phyloP scores from a whole-genome alignment of 2,888 invertebrate genomes.

The Allophyes oxyacanthae region DNA sequence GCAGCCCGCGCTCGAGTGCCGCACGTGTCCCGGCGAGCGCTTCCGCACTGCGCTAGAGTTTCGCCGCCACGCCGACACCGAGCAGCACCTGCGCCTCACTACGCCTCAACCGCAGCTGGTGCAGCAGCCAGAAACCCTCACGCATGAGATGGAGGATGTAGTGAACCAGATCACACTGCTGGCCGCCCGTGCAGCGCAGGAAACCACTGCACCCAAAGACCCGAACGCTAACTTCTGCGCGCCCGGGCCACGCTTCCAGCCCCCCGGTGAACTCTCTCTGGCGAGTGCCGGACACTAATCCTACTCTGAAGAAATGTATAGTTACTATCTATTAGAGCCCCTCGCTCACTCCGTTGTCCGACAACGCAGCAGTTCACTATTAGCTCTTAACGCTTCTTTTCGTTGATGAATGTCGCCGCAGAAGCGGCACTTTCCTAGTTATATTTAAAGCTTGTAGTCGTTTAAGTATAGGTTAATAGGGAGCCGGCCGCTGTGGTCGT shows the following conservation, averaged over 20 bases:
- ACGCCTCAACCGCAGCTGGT: slow-evolving; percentile 66
- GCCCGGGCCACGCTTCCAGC: slow-evolving; percentile 89
- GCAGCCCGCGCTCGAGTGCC: slow-evolving; percentile 93
- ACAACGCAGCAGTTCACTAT: slow-evolving; percentile 90
- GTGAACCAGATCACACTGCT: slow-evolving; percentile 94
- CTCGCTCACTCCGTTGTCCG: slow-evolving; percentile 88
- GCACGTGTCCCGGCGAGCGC: slow-evolving; percentile 90
- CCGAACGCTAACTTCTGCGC: slow-evolving; percentile 90
- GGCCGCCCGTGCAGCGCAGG: slow-evolving; percentile 93
- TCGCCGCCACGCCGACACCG: slow-evolving; percentile 90
- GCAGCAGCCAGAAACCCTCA: slow-evolving; percentile 89
- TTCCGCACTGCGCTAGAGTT: slow-evolving; percentile 90
- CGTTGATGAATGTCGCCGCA: slow-evolving; percentile 84
- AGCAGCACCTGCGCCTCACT: slow-evolving; percentile 82
- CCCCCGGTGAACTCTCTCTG: slow-evolving; percentile 88
- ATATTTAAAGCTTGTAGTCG: slow-evolving; percentile 88
- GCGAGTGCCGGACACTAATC: slow-evolving; percentile 90
- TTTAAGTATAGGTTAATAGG: slow-evolving; percentile 86
- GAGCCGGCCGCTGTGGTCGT: slow-evolving; percentile 75
- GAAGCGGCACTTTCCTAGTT: slow-evolving; percentile 85
- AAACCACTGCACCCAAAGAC: slow-evolving; percentile 87
- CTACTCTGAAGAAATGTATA: slow-evolving; percentile 87
- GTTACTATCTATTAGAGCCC: slow-evolving; percentile 87
- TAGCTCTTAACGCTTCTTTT: slow-evolving; percentile 89
- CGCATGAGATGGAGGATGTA: slow-evolving; percentile 95